A percentile compares a stretch with the other conserved stretches of the same genome.
Evolutionary conservation across 2,797 vertebrate species (phyloP).

Genomic region (Sebastes taczanowskii): DNA sequence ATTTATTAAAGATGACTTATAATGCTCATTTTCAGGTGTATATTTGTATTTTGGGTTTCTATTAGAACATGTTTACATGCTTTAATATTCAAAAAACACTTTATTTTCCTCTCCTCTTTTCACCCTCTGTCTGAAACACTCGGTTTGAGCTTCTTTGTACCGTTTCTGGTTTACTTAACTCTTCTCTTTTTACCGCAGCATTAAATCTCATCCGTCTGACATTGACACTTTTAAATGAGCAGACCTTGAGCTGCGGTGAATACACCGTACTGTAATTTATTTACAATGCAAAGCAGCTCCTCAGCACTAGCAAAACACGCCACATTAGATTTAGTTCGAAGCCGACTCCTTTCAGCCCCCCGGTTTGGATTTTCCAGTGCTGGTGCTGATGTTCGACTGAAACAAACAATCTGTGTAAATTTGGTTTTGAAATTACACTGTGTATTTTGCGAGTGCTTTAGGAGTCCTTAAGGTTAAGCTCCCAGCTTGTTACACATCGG

Average conservation of each 20-base stretch:
- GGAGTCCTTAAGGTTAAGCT: slow-evolving; percentile 37
- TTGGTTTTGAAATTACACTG: slow-evolving; percentile 12
- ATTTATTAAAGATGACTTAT: no score
- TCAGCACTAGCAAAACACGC: slow-evolving; percentile 3
- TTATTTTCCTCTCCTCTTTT: no score
- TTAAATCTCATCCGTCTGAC: slow-evolving; percentile 11
- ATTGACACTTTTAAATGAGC: slow-evolving; percentile 1
- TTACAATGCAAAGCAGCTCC: background rate
- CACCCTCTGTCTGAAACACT: background rate
- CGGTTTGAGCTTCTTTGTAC: background rate
- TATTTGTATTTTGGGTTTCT: no score
- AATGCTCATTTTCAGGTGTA: no score
- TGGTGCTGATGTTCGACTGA: background rate
- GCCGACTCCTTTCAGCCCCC: background rate
- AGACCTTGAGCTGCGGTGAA: slow-evolving; percentile 2
- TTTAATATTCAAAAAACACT: no score
- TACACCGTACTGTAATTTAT: background rate
- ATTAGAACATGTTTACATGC: no score
- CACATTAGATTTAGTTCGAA: slow-evolving; percentile 9
- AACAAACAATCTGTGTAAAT: background rate
- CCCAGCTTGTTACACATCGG: slow-evolving; percentile 36
- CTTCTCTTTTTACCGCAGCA: background rate
- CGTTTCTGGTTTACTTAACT: background rate
- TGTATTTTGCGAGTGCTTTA: slow-evolving; percentile 19
- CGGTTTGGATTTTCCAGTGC: background rate